phyloP scores from a whole-genome alignment of 1,140 invertebrate genomes.

The Euura saliciscinereae region DNA sequence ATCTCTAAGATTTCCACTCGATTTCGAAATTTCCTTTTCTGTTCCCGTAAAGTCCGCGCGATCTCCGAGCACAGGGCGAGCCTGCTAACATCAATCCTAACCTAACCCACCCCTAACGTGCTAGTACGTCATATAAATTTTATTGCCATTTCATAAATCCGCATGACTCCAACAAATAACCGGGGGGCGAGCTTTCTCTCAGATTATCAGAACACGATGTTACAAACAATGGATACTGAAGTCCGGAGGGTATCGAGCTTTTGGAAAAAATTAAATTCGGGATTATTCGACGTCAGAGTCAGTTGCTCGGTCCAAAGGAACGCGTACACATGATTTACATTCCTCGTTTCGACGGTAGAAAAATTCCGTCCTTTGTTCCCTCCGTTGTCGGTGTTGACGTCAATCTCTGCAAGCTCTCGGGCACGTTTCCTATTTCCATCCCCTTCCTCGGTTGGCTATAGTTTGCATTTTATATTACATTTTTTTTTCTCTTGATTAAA shows the following conservation, averaged over 20 bases:
- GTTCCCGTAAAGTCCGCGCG: background rate
- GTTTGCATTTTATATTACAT: constrained; percentile 54
- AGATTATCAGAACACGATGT: constrained; percentile 46
- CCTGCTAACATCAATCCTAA: background rate
- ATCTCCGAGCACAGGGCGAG: background rate
- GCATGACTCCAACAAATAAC: constrained; percentile 39
- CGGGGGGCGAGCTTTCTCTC: constrained; percentile 21
- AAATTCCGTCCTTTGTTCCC: constrained; percentile 60
- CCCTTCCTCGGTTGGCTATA: constrained; percentile 29
- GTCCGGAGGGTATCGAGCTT: too few relatives aligned
- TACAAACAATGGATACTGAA: constrained; percentile 19
- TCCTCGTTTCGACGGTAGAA: constrained; percentile 57
- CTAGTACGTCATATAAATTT: constrained; percentile 3
- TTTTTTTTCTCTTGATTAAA: constrained; percentile 50
- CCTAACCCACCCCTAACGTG: background rate
- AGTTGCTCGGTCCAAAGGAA: constrained; percentile 22
- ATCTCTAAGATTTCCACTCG: background rate
- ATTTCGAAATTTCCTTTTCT: background rate
- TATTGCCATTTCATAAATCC: constrained; percentile 50
- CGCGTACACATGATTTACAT: constrained; percentile 54
- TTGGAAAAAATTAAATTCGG: too few relatives aligned
- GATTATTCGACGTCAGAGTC: constrained; percentile 10
- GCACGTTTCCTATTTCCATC: background rate
- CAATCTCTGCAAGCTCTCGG: constrained; percentile 27
- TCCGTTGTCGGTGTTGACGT: constrained; percentile 35